Evolutionary conservation across 2,113 vertebrate species (phyloP), one percentile per base, ranked within the genome.

Genomic region (Hemibagrus wyckioides): DNA sequence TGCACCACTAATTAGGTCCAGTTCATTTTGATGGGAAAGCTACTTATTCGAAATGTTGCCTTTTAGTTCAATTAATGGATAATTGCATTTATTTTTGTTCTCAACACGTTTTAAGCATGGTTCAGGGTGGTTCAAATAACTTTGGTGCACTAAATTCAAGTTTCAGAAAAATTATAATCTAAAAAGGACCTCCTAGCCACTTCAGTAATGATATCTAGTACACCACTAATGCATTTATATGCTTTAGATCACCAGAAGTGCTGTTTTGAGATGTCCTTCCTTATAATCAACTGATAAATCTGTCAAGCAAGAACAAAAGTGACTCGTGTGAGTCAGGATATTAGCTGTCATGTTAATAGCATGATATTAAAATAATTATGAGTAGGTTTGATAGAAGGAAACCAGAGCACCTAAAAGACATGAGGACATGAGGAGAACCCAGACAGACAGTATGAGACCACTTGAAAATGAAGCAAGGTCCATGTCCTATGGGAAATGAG

Each of bases 21-120:
- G 39, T 80, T n/a, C 67, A 71, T 56, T 41, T 84, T 76, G 56
- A 79, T 30, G 67, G 41, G 59, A 54, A 73, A 9, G 21, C 65
- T 85, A 59, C 33, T 28, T n/a, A n/a, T 61, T 79, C 11, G 77
- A 84, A 86, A 56, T 81, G 14, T 50, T 61, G 36, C 57, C 30
- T 87, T 88, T 90, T 39, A 59, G 59, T 71, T 83, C 80, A 89
- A 90, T 90, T 90, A 90, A 85, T 83, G 10, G 0, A 36, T 21
- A 80, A 80, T 80, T 80, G 77, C 52, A 54, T 56, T 80, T 54
- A n/a, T n/a, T n/a, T n/a, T n/a, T n/a, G n/a, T 56, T 56, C 15
- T 25, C n/a, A 11, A 56, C 30, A 80, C 21, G 23, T 11, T 77
- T 50, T 50, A 54, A 30, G 76, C n/a, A 79, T 19, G 19, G 25